A percentile compares a stretch with the other conserved stretches of the same genome.
phyloP scores from a whole-genome alignment of 2,888 invertebrate genomes.

The Bembecia ichneumoniformis region DNA sequence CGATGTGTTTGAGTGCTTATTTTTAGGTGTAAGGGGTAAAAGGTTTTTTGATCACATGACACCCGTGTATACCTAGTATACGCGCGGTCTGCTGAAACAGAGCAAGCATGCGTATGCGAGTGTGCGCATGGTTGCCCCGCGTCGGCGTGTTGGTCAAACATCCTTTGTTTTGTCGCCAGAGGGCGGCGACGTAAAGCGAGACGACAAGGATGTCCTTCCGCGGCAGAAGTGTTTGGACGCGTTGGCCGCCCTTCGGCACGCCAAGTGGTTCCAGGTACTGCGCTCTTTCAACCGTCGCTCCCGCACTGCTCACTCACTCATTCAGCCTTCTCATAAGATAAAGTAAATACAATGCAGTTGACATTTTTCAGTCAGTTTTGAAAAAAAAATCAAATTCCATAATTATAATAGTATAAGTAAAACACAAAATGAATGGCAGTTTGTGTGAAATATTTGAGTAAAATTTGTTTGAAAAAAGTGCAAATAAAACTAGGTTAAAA shows the following conservation, averaged over 20 bases:
- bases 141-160: conserved; percentile 79
- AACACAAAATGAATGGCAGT: no score
- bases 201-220: conserved; percentile 95
- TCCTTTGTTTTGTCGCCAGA: conserved; percentile 77
- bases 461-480: no score
- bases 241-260: conserved; percentile 99
- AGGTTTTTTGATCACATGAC: conserved; percentile 80
- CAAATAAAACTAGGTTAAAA: no score
- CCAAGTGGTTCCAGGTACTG: conserved; percentile 99
- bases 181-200: conserved; percentile 77
- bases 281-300: conserved; percentile 16
- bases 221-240: conserved; percentile 99
- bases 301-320: no score
- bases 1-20: conserved; percentile 62
- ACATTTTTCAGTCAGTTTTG: no score
- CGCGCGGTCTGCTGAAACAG: conserved; percentile 59
- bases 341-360: no score
- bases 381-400: no score
- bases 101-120: conserved; percentile 51
- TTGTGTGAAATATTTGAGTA: no score
- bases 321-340: no score
- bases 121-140: conserved; percentile 61
- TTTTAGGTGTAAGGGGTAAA: conserved; percentile 71
- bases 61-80: conserved; percentile 61
- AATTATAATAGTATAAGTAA: no score